Conservation (phyloP, 2,888 invertebrate genomes). For the Zhuqinia jingwanae region DNA sequence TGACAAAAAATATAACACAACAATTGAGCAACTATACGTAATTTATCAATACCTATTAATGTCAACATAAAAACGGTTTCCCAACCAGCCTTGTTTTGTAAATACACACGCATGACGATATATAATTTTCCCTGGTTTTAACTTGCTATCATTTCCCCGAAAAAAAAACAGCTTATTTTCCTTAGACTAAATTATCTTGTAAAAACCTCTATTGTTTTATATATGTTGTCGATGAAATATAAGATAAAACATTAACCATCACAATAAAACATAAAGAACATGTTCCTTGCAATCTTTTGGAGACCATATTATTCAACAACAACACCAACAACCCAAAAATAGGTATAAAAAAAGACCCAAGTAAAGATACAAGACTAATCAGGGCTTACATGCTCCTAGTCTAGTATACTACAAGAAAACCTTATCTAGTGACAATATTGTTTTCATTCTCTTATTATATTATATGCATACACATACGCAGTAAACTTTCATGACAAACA, state of each 20-base stretch:
- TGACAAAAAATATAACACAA: neutral
- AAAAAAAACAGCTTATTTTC: no score
- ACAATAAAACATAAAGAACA: no score
- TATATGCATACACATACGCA: no score
- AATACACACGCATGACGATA: neutral
- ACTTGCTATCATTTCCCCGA: neutral
- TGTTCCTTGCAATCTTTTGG: no score
- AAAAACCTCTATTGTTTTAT: conserved; percentile 8
- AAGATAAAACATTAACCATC: neutral
- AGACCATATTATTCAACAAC: no score
- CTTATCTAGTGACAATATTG: conserved; percentile 9
- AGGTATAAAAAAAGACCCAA: no score
- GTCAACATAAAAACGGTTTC: neutral
- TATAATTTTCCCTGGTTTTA: neutral
- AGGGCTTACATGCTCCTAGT: no score
- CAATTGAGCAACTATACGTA: neutral
- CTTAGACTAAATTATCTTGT: neutral
- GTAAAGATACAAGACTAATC: no score
- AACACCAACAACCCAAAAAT: no score
- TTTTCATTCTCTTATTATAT: no score
- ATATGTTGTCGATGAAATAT: neutral
- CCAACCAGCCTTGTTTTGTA: neutral
- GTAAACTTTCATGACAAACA: conserved; percentile 30
- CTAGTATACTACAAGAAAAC: no score
- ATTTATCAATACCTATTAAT: neutral